A percentile compares a stretch with the other conserved stretches of the same genome.
These are phyloP conservation scores for Scrobipalpa atriplicella DNA, from an alignment of 2,888 invertebrate genomes.

Conservation along the genomic window DNA sequence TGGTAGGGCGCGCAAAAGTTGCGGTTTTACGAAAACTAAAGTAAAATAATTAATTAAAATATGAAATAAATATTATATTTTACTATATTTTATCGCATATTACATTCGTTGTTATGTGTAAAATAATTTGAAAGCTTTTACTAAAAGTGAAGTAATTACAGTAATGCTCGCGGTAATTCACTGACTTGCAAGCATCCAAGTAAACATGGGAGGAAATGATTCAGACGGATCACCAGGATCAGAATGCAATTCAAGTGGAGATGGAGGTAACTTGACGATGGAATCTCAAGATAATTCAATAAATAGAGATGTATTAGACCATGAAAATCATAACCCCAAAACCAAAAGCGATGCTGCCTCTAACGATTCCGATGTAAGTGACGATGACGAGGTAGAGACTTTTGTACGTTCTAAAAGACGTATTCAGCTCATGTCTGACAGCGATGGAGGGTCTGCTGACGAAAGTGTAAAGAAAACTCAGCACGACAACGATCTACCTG, in stretches of 20 bases:
- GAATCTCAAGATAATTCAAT: not conserved
- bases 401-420: conserved; percentile 47
- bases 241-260: conserved; percentile 4
- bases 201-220: not conserved
- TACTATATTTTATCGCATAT: not conserved
- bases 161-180: not conserved
- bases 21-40: too few species aligned
- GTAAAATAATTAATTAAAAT: too few species aligned
- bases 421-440: conserved; percentile 53
- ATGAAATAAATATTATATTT: too few species aligned
- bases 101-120: not conserved
- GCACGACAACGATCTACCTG: too few species aligned
- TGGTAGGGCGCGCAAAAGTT: too few species aligned
- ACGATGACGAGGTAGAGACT: conserved; percentile 41
- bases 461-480: conserved; percentile 22
- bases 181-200: too few species aligned
- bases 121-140: not conserved
- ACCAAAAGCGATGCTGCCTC: not conserved
- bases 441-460: conserved; percentile 52
- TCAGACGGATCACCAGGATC: not conserved
- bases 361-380: conserved; percentile 29
- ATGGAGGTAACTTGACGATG: not conserved
- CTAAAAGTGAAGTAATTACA: not conserved
- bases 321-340: not conserved
- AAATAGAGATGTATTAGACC: not conserved